A percentile compares a stretch with the other conserved stretches of the same genome.
Conservation (phyloP, 2,888 invertebrate genomes). For the Brachynemurus nebulosus region DNA sequence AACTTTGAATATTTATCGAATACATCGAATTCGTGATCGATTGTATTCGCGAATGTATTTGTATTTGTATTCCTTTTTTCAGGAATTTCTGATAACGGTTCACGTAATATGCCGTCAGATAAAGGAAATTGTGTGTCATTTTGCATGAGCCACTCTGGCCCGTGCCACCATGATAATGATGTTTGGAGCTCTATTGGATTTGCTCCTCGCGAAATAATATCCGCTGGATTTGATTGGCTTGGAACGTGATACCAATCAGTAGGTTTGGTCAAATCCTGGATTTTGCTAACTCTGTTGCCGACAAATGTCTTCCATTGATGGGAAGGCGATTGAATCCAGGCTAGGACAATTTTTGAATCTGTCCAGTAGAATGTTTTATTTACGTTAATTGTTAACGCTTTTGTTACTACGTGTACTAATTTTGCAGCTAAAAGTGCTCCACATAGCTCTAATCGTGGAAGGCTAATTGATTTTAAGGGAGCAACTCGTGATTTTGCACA, state of each 20-base stretch:
- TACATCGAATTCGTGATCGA: no score
- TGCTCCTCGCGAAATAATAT: constrained; percentile 9
- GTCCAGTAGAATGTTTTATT: constrained; percentile 9
- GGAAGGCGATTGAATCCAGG: constrained; percentile 12
- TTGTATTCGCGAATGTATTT: no score
- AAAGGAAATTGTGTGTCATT: background rate
- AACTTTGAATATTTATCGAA: no score
- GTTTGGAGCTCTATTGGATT: background rate
- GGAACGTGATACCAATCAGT: constrained; percentile 10
- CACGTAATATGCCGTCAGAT: no score
- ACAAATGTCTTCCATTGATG: constrained; percentile 15
- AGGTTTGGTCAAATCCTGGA: constrained; percentile 10
- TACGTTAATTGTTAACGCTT: background rate
- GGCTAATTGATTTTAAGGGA: background rate
- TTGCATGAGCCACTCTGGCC: background rate
- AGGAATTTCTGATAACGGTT: no score
- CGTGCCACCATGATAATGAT: background rate
- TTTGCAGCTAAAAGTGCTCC: background rate
- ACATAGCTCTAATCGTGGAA: constrained; percentile 4
- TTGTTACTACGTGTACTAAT: background rate
- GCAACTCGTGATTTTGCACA: constrained; percentile 6
- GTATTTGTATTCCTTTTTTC: no score
- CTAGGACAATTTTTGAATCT: constrained; percentile 14
- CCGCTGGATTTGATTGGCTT: constrained; percentile 8
- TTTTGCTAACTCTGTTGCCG: constrained; percentile 14